Conservation (phyloP, 2,888 invertebrate species). For the Plusia festucae region DNA sequence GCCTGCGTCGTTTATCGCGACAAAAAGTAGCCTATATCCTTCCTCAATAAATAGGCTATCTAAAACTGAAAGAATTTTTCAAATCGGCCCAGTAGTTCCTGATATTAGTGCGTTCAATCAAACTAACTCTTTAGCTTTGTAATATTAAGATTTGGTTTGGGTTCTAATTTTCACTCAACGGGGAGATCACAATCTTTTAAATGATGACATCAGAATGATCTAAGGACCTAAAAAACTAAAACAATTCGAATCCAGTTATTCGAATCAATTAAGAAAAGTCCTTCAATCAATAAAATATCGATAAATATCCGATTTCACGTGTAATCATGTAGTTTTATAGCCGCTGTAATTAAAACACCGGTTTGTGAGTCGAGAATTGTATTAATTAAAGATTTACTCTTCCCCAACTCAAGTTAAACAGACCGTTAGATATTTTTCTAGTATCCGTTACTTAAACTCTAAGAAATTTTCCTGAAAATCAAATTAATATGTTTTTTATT, state of each 20-base stretch:
- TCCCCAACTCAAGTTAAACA: constrained; percentile 36
- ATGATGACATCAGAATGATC: too few species aligned
- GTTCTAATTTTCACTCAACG: too few species aligned
- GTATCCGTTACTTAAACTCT: not conserved
- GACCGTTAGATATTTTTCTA: constrained; percentile 17
- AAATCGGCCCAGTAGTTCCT: too few species aligned
- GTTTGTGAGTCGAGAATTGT: constrained; percentile 46
- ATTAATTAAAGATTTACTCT: constrained; percentile 49
- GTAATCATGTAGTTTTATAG: constrained; percentile 67
- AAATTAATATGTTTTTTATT: not conserved
- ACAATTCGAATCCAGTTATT: not conserved
- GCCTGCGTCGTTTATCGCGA: too few species aligned
- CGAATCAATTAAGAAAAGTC: constrained; percentile 45
- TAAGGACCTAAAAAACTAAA: too few species aligned
- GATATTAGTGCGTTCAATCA: too few species aligned
- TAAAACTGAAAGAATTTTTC: too few species aligned
- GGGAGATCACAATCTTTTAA: too few species aligned
- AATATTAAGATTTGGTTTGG: too few species aligned
- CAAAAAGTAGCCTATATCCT: too few species aligned
- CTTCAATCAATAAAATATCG: constrained; percentile 52
- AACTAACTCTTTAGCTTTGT: too few species aligned
- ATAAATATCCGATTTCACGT: constrained; percentile 61
- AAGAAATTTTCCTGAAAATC: not conserved
- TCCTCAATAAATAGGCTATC: too few species aligned
- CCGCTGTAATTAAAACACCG: constrained; percentile 66